phyloP scores from a whole-genome alignment of 2,888 invertebrate species.

The Theretra japonica region DNA sequence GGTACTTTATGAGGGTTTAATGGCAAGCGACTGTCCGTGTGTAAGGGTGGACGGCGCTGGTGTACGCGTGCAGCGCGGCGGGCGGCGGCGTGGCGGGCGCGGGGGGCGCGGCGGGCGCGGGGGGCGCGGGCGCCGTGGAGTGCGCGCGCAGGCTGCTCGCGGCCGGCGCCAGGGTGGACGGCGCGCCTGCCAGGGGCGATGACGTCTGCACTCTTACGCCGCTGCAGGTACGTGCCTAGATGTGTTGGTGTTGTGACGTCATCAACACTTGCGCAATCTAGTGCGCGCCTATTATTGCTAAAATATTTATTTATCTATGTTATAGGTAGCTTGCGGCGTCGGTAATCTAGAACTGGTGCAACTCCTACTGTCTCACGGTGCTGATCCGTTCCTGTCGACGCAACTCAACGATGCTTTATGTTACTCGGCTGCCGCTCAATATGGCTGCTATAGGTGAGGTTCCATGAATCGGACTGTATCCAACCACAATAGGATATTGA shows the following conservation, averaged over 20 bases:
- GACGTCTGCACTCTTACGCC: constrained; percentile 95
- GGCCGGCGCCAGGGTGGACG: constrained; percentile 93
- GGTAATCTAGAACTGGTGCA: constrained; percentile 92
- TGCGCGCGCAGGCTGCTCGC: constrained; percentile 90
- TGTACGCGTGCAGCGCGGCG: constrained; percentile 86
- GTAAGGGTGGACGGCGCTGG: constrained; percentile 92
- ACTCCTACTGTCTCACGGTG: constrained; percentile 91
- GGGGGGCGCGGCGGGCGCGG: constrained; percentile 61
- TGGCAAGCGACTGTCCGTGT: background rate
- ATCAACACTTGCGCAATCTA: too few relatives aligned
- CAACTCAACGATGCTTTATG: constrained; percentile 92
- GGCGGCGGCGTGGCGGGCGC: constrained; percentile 42
- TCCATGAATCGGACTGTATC: background rate
- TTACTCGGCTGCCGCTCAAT: constrained; percentile 93
- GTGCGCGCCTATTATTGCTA: too few relatives aligned
- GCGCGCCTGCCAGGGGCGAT: constrained; percentile 92
- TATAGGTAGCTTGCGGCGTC: constrained; percentile 90
- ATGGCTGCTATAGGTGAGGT: constrained; percentile 90
- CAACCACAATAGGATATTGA: too few relatives aligned
- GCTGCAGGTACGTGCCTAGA: constrained; percentile 85
- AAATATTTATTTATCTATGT: constrained; percentile 27
- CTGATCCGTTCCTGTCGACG: constrained; percentile 94
- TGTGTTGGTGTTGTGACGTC: too few relatives aligned
- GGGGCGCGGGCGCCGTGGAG: constrained; percentile 82
- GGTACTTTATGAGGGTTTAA: too few relatives aligned